Base-by-base conservation (phyloP, 2,888 invertebrate species). In the Axea sp. region DNA sequence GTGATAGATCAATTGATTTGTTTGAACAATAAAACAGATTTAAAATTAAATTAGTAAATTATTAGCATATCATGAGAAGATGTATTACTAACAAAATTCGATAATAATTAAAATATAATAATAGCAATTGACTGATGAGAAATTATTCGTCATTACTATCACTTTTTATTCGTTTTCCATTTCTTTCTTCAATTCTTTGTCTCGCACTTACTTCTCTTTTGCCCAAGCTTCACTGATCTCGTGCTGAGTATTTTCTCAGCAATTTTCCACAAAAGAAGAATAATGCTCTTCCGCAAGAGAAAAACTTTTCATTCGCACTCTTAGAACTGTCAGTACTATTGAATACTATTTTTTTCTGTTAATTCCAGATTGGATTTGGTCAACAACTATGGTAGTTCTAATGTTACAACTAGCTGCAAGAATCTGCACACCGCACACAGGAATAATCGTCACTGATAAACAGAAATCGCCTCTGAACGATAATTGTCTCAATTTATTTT, bases 201-300 rank as follows among this genome's bases (percentile, higher is more conserved):
- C 28, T 67, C 28, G 51, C 55, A 47, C 67, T 69, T 67, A 49
- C 35, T 26, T 67, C 57, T 43, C 64, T 41, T 73, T 62, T 55
- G 55, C 41, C 53, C 53, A 26, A 51, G 9, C 15, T 11, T 28
- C 12, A 30, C 28, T 49, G 73, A 60, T 67, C 67, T 67, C 30
- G 67, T 30, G 64, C 51, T 37, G 64, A 69, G 69, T 59, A 69
- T 74, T 74, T 69, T 74, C 74, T 45, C 69, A 45, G 64, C 68
- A 64, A 74, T 74, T 74, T 74, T 69, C 74, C 45, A 74, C 68
- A 69, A 69, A 73, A 74, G 64, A 68, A 64, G 69, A 57, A 69
- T 64, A 37, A 59, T 33, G 64, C 64, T 64, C 60, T 74, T 74
- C 68, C 59, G 55, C 57, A 24, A 31, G 53, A 65, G 59, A 49